phyloP scores from a whole-genome alignment of 2,113 vertebrate genomes.

The Hyperopisus bebe region DNA sequence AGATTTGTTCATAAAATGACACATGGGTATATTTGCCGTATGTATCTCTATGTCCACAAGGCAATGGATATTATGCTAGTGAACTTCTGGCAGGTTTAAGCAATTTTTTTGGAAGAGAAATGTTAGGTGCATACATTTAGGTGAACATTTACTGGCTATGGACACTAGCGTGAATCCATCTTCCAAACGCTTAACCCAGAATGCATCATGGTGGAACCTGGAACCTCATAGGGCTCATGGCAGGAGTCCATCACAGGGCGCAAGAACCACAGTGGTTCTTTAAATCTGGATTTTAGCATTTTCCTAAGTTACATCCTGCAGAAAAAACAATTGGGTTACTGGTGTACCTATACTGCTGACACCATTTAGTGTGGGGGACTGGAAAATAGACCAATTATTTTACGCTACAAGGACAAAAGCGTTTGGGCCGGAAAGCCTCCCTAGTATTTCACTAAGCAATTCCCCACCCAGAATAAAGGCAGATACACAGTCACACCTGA shows the following conservation, averaged over 20 bases:
- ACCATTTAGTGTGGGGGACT: background rate
- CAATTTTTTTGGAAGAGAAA: background rate
- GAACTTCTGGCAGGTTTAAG: background rate
- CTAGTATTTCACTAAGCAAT: background rate
- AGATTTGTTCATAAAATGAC: background rate
- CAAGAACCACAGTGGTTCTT: background rate
- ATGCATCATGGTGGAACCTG: background rate
- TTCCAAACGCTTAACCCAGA: background rate
- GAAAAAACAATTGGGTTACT: background rate
- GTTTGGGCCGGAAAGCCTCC: background rate
- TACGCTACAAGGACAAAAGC: background rate
- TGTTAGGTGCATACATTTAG: background rate
- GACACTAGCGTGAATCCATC: background rate
- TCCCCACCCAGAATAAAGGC: background rate
- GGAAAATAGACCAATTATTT: slow-evolving; percentile 3
- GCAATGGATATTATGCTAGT: background rate
- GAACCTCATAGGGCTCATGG: background rate
- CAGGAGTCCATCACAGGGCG: background rate
- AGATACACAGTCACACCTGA: background rate
- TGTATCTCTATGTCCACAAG: background rate
- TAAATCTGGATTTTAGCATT: background rate
- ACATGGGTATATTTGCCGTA: background rate
- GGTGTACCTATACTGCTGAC: background rate
- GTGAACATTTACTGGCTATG: background rate
- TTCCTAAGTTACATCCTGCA: background rate